Conservation (phyloP, 2,888 invertebrate genomes). For the Drosophila prostipennis region DNA sequence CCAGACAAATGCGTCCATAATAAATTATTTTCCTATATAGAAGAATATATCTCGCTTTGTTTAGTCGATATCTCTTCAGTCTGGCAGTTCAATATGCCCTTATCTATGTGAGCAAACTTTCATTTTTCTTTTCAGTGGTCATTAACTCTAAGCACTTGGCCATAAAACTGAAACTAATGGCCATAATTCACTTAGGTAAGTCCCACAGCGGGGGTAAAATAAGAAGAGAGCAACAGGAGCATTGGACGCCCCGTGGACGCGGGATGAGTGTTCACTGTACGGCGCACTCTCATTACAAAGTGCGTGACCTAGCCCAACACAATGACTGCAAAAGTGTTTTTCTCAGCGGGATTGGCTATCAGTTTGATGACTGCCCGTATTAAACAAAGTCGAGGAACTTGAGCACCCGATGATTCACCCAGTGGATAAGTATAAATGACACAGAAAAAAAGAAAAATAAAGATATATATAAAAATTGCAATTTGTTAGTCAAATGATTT, state of each 20-base stretch:
- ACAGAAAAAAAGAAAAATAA: neutral
- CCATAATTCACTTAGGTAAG: constrained; percentile 35
- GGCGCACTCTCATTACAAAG: constrained; percentile 34
- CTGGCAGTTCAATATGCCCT: neutral
- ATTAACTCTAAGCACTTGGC: constrained; percentile 10
- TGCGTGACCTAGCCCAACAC: constrained; percentile 49
- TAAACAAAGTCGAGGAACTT: constrained; percentile 18
- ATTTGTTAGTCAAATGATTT: constrained; percentile 35
- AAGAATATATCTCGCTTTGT: neutral
- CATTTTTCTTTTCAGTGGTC: constrained; percentile 6
- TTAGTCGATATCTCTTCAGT: constrained; percentile 4
- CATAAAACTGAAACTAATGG: constrained; percentile 27
- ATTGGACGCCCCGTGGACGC: neutral
- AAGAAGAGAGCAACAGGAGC: constrained; percentile 7
- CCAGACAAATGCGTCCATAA: neutral
- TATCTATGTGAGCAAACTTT: constrained; percentile 13
- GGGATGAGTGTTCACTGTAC: constrained; percentile 26
- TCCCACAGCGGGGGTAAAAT: constrained; percentile 1
- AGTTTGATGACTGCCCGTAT: constrained; percentile 30
- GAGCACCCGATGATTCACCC: constrained; percentile 17
- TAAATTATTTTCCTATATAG: neutral
- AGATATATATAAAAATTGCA: neutral
- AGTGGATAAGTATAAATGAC: neutral
- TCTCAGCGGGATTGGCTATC: constrained; percentile 30
- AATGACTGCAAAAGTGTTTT: constrained; percentile 9